Conservation (phyloP, 2,888 invertebrate genomes). For the Iphiclides podalirius region DNA sequence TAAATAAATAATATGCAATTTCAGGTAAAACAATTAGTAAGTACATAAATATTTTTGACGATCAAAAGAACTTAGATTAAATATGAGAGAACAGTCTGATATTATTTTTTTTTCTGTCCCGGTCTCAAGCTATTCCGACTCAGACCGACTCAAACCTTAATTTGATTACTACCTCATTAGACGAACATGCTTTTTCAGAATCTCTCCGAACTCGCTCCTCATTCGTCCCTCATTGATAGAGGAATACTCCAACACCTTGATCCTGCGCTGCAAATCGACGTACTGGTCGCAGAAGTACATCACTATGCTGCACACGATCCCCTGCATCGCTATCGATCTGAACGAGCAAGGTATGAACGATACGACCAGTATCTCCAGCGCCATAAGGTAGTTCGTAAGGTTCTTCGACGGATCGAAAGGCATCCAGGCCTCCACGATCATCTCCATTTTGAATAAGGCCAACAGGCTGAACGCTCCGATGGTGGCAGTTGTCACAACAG, state of each 20-base stretch:
- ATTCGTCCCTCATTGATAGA: conserved; percentile 35
- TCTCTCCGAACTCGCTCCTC: conserved; percentile 44
- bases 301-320: conserved; percentile 55
- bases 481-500: conserved; percentile 34
- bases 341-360: conserved; percentile 46
- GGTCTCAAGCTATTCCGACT: no score
- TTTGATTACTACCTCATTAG: conserved; percentile 48
- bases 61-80: no score
- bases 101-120: no score
- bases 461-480: conserved; percentile 41
- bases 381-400: conserved; percentile 41
- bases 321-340: conserved; percentile 58
- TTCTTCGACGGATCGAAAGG: conserved; percentile 55
- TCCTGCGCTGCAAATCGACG: conserved; percentile 44
- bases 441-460: conserved; percentile 45
- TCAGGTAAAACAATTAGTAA: no score
- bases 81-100: no score
- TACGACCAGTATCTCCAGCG: conserved; percentile 42
- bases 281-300: conserved; percentile 65
- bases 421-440: conserved; percentile 59
- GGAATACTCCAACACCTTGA: conserved; percentile 42
- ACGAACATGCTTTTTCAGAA: conserved; percentile 57
- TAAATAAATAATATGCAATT: no score
- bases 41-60: no score
- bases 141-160: no score